These are phyloP conservation scores for Gymnosoma rotundatum DNA, from an alignment of 2,888 invertebrate genomes.

Conservation along the genomic window DNA sequence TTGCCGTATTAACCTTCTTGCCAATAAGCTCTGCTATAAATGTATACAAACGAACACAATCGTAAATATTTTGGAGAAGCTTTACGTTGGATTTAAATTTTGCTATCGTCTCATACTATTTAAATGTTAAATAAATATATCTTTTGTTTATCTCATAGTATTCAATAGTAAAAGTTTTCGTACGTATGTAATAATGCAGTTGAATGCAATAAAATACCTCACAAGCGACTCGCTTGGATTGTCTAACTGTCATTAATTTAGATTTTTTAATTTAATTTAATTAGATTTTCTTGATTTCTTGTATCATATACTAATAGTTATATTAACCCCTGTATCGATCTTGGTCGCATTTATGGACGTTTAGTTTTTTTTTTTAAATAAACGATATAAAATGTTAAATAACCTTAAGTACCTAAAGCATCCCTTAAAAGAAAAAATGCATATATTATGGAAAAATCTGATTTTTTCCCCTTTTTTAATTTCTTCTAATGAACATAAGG, in stretches of 20 bases:
- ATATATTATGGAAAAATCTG: no score
- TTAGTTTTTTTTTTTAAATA: no score
- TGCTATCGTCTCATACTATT: slow-evolving; percentile 1
- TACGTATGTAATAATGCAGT: not conserved
- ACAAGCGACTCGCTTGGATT: not conserved
- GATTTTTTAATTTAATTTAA: slow-evolving; percentile 30
- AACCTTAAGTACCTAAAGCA: no score
- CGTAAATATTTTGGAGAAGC: slow-evolving; percentile 2
- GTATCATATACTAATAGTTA: not conserved
- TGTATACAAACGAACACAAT: not conserved
- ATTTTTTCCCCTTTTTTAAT: no score
- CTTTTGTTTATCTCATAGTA: slow-evolving; percentile 10
- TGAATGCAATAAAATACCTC: not conserved
- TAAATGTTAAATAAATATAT: not conserved
- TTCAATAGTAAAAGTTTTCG: slow-evolving; percentile 32
- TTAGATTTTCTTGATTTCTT: not conserved
- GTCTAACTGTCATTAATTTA: not conserved
- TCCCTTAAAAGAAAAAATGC: no score
- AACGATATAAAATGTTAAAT: no score
- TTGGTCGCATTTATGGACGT: no score
- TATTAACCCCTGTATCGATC: not conserved
- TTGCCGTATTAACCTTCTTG: slow-evolving; percentile 53
- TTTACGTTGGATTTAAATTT: slow-evolving; percentile 14
- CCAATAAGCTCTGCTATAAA: slow-evolving; percentile 16
- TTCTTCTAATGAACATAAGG: no score